Percentiles rank a stretch among this genome's conserved stretches.
Evolutionary conservation across 2,888 invertebrate species (phyloP).

Genomic region (Chelonus formosanus): DNA sequence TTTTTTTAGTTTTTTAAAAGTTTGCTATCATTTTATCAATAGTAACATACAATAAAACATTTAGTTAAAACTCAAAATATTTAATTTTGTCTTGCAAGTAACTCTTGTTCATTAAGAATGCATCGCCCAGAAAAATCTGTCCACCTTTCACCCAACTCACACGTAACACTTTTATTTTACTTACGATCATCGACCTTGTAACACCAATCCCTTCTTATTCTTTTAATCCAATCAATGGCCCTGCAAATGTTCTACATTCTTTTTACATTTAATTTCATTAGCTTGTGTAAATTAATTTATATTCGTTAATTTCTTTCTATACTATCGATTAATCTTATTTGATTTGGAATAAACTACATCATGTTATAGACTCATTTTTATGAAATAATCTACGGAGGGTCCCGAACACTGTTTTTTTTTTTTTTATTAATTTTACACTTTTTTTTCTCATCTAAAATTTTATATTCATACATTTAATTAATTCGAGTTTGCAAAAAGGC

Average conservation of each 20-base stretch:
- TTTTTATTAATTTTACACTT: constrained; percentile 22
- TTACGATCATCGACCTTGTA: constrained; percentile 23
- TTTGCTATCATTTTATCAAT: no score
- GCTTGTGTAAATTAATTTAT: background rate
- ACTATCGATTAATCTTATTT: constrained; percentile 13
- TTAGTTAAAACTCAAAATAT: no score
- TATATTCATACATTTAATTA: constrained; percentile 37
- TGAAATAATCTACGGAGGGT: constrained; percentile 50
- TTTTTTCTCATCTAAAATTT: constrained; percentile 22
- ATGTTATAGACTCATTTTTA: constrained; percentile 1
- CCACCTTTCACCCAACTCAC: constrained; percentile 15
- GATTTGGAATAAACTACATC: background rate
- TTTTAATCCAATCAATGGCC: background rate
- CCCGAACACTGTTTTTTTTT: constrained; percentile 48
- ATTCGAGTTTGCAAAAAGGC: constrained; percentile 42
- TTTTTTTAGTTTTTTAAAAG: no score
- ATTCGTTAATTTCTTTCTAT: constrained; percentile 19
- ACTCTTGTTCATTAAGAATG: no score
- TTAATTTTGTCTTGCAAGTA: no score
- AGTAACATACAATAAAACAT: no score
- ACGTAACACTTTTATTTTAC: constrained; percentile 31
- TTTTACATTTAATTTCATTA: background rate
- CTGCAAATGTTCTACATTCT: background rate
- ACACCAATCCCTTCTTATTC: constrained; percentile 22
- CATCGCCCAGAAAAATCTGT: no score